These are phyloP conservation scores for Aplocera efformata DNA, from an alignment of 2,888 invertebrate species.

Conservation along the genomic window DNA sequence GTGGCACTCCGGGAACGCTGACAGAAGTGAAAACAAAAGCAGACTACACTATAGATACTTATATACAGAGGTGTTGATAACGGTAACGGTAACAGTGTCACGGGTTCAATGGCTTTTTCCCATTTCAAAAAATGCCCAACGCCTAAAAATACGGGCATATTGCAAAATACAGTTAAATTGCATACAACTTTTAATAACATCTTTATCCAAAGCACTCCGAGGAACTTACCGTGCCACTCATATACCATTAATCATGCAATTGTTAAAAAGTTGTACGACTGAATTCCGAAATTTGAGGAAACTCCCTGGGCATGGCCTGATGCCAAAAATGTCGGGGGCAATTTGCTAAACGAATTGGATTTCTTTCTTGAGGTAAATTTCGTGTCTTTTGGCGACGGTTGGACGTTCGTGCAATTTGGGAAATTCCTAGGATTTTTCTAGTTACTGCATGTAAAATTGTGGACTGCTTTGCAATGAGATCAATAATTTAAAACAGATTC, in stretches of 20 bases:
- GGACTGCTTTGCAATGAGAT: neutral
- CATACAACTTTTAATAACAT: constrained; percentile 5
- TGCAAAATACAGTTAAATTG: neutral
- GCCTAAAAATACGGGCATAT: no score
- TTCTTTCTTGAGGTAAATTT: constrained; percentile 12
- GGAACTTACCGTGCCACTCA: constrained; percentile 1
- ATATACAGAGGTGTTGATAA: no score
- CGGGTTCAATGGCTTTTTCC: no score
- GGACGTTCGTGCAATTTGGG: constrained; percentile 5
- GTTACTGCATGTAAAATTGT: no score
- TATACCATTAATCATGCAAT: constrained; percentile 17
- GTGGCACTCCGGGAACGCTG: no score
- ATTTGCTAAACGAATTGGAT: constrained; percentile 12
- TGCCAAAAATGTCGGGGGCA: constrained; percentile 22
- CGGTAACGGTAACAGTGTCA: no score
- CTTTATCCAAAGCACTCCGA: neutral
- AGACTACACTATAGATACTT: no score
- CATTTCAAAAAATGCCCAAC: no score
- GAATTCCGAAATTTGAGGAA: constrained; percentile 5
- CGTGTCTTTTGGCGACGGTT: constrained; percentile 17
- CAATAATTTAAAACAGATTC: no score
- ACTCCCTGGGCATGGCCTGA: constrained; percentile 15
- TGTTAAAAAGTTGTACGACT: constrained; percentile 4
- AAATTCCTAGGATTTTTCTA: neutral
- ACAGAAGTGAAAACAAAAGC: no score